Evolutionary conservation across 2,888 invertebrate genomes (phyloP).

Genomic region (Leptopterna dolabrata): DNA sequence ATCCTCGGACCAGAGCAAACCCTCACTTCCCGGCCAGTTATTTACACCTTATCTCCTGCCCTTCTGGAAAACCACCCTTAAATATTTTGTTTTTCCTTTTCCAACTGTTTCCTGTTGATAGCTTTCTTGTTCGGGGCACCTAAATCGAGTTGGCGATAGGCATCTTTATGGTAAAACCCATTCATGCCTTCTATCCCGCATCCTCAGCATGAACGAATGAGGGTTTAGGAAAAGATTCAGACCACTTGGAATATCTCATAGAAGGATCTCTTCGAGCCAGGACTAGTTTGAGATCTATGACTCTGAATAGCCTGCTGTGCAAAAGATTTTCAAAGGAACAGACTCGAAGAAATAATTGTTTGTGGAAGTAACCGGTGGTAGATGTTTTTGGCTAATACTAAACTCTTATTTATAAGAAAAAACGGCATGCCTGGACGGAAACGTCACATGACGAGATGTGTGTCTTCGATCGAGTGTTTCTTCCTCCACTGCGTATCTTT

Average conservation of each 20-base stretch:
- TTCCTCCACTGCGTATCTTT: no score
- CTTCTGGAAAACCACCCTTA: constrained; percentile 10
- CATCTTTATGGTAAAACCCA: constrained; percentile 26
- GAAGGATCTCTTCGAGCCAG: background rate
- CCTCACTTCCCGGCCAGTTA: constrained; percentile 4
- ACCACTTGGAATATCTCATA: background rate
- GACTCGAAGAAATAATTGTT: no score
- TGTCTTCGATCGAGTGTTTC: no score
- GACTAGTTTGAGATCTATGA: background rate
- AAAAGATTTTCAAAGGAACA: no score
- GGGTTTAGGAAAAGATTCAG: background rate
- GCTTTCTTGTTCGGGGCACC: constrained; percentile 33
- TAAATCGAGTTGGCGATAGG: constrained; percentile 32
- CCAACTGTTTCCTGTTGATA: constrained; percentile 40
- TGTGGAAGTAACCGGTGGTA: no score
- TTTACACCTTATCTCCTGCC: constrained; percentile 37
- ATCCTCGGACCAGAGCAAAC: background rate
- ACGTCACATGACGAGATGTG: no score
- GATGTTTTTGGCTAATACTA: no score
- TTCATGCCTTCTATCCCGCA: background rate
- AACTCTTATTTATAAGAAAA: no score
- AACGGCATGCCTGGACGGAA: no score
- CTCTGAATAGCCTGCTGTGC: no score
- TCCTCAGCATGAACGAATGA: background rate
- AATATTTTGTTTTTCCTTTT: constrained; percentile 33